phyloP scores from a whole-genome alignment of 2,797 vertebrate species.

The Delichon dasypus region DNA sequence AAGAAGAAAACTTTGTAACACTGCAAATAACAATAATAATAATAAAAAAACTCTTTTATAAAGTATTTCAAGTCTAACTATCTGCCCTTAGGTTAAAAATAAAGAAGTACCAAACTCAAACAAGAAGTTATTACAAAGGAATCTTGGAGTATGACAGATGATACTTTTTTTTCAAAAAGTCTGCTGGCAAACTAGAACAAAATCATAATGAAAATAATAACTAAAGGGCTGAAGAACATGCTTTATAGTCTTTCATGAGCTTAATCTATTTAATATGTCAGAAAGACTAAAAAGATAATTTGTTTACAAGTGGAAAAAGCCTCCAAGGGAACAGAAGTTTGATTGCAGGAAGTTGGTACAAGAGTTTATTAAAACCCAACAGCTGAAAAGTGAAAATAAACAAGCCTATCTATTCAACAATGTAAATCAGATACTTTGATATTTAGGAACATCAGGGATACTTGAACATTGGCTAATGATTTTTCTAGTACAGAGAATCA shows the following conservation, averaged over 20 bases:
- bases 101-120: neutral
- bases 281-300: neutral
- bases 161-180: neutral
- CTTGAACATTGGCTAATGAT: neutral
- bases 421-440: neutral
- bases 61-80: neutral
- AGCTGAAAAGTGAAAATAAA: neutral
- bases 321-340: neutral
- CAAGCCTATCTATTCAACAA: neutral
- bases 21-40: neutral
- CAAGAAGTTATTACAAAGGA: neutral
- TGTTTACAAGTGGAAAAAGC: neutral
- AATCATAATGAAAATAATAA: neutral
- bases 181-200: neutral
- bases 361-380: neutral
- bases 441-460: neutral
- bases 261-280: neutral
- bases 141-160: neutral
- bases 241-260: neutral
- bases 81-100: neutral
- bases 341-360: neutral
- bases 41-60: neutral
- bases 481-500: neutral
- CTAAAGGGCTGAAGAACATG: neutral
- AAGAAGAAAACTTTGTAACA: neutral